These are phyloP conservation scores for Ariopsis seemanni DNA, from an alignment of 2,113 vertebrate species.

Conservation along the genomic window DNA sequence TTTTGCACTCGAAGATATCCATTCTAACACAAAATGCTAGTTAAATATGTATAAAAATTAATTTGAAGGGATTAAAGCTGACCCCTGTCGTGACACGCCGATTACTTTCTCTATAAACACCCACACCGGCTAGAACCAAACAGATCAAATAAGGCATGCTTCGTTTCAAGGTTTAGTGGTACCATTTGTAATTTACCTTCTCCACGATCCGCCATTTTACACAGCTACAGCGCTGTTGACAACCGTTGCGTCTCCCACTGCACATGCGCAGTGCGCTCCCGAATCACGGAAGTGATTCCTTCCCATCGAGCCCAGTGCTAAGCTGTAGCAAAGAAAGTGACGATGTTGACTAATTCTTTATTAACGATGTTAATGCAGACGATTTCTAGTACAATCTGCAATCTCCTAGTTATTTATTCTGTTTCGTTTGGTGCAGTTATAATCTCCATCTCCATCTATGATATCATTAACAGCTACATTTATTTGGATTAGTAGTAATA, in stretches of 20 bases:
- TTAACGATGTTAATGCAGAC: background rate
- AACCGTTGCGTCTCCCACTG: slow-evolving; percentile 26
- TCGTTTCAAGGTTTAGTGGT: background rate
- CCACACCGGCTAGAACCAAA: background rate
- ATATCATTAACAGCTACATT: background rate
- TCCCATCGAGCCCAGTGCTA: background rate
- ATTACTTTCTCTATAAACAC: background rate
- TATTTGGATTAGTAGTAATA: background rate
- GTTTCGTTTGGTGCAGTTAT: background rate
- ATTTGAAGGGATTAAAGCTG: background rate
- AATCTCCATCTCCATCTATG: background rate
- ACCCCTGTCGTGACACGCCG: background rate
- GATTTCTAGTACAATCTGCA: too few species aligned
- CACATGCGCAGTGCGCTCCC: slow-evolving; percentile 20
- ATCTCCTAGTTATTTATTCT: background rate
- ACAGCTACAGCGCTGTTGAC: slow-evolving; percentile 66
- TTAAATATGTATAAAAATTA: background rate
- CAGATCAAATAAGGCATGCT: background rate
- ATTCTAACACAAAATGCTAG: background rate
- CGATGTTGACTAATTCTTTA: background rate
- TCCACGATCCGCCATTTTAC: slow-evolving; percentile 75
- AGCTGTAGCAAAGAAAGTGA: background rate
- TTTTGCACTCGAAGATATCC: background rate
- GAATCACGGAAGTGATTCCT: background rate
- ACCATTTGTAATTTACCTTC: slow-evolving; percentile 67